Evolutionary conservation across 2,888 invertebrate species (phyloP).

Genomic region (Acleris laterana): DNA sequence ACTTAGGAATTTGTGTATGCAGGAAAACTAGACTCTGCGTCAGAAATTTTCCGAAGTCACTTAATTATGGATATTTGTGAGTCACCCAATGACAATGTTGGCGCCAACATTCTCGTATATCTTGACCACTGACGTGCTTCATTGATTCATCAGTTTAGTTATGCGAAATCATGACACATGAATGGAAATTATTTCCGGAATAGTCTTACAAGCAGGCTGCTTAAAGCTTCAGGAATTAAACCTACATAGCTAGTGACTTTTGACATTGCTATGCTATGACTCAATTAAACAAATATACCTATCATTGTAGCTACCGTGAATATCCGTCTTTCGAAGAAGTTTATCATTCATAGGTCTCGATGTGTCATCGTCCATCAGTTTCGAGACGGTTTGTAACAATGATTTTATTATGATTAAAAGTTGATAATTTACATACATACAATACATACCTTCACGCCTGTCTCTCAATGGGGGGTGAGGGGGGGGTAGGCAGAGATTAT

Average conservation of each 20-base stretch:
- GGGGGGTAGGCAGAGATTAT: too few species aligned
- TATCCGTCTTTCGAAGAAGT: constrained; percentile 55
- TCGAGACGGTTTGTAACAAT: constrained; percentile 47
- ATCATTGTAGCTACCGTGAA: constrained; percentile 49
- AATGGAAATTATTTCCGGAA: constrained; percentile 66
- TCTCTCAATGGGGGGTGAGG: too few species aligned
- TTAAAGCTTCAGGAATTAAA: constrained; percentile 53
- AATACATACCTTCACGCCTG: too few species aligned
- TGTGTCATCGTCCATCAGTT: constrained; percentile 40
- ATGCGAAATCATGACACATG: constrained; percentile 66
- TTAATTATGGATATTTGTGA: constrained; percentile 21
- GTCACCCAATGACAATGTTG: constrained; percentile 26
- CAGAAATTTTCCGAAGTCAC: constrained; percentile 8
- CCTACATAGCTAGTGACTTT: constrained; percentile 54
- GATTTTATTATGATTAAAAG: constrained; percentile 53
- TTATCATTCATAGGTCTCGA: constrained; percentile 50
- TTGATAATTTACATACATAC: too few species aligned
- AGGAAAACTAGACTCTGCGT: constrained; percentile 1
- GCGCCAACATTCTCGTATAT: constrained; percentile 28
- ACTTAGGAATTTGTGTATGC: not conserved
- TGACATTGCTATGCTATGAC: constrained; percentile 51
- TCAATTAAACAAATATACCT: constrained; percentile 57
- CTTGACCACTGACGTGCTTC: constrained; percentile 46
- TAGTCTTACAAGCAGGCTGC: constrained; percentile 22
- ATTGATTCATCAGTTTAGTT: constrained; percentile 60